Base-by-base conservation (phyloP, 2,797 vertebrate species). In the Falco biarmicus region DNA sequence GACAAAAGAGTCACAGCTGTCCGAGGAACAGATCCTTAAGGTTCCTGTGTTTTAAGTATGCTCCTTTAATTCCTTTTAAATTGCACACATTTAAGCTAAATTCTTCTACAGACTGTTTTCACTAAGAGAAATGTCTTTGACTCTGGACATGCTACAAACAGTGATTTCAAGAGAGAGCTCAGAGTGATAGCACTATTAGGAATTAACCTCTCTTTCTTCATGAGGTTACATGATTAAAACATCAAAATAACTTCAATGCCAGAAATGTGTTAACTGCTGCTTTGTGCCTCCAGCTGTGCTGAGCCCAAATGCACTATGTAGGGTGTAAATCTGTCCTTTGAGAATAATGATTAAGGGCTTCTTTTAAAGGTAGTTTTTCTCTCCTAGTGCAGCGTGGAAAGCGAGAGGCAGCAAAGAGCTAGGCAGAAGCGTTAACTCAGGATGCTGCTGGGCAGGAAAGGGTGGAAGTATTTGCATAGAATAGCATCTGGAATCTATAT, bases 401-500 rank as follows among this genome's bases (percentile, higher is more conserved):
- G 48, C 5, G 29, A 79, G 17, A 37, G 64, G 84, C 48, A 66
- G 76, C 74, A 93, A 82, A 81, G 16, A 54, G 45, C 70, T 75
- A 68, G 75, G 69, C 75, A 77, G 83, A 95, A 63, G 77, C 73
- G 57, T 96, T 95, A 95, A 92, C 41, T 65, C 47, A 22, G 59
- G 19, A 43, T 70, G 59, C 75, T 83, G 37, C 57, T 57, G 74
- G 65, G 87, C 80, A 89, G 78, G 80, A 85, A 93, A 94, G 90
- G 29, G 82, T 94, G 89, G 81, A 97, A 87, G 11, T 34, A 93
- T 97, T 96, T 96, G 97, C 96, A 95, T 87, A 96, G 97, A 96
- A 97, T 94, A 96, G 96, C 98, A 97, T 98, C 97, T 98, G 98
- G 97, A 97, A 97, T 92, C 93, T 94, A 91, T 82, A 59, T 6